Evolutionary conservation across 2,113 vertebrate species (phyloP).

Genomic region (Monopterus albus): DNA sequence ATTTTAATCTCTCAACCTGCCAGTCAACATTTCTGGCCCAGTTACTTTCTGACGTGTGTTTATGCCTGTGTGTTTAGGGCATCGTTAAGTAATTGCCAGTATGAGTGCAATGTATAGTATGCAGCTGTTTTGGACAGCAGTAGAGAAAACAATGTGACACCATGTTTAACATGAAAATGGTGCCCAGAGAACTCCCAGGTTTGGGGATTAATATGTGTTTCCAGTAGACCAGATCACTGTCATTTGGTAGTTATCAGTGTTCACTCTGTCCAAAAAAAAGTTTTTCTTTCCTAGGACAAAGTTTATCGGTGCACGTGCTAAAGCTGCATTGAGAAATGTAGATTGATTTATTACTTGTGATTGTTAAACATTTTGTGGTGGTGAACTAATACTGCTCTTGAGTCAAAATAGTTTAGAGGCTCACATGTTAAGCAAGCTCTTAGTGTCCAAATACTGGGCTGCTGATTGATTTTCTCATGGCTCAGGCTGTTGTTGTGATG

Average conservation of each 20-base stretch:
- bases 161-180: not conserved
- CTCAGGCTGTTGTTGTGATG: constrained; percentile 21
- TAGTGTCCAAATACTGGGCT: constrained; percentile 21
- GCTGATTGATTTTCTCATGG: constrained; percentile 41
- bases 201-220: not conserved
- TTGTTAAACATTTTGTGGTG: constrained; percentile 24
- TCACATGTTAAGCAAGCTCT: constrained; percentile 40
- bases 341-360: constrained; percentile 20
- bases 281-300: not conserved
- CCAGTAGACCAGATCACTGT: not conserved
- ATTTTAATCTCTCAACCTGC: constrained; percentile 68
- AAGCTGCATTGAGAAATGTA: constrained; percentile 1
- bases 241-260: not conserved
- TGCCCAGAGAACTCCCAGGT: not conserved
- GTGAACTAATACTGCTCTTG: not conserved
- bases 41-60: constrained; percentile 57
- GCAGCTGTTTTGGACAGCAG: constrained; percentile 35
- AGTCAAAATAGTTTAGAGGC: constrained; percentile 40
- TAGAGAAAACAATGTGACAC: constrained; percentile 2
- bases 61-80: constrained; percentile 35
- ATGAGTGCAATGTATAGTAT: constrained; percentile 1
- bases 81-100: constrained; percentile 46
- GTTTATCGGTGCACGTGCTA: not conserved
- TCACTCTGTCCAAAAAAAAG: not conserved
- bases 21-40: constrained; percentile 54